Conservation (phyloP, 1,140 invertebrate species). For the Leptonema lineaticorne region DNA sequence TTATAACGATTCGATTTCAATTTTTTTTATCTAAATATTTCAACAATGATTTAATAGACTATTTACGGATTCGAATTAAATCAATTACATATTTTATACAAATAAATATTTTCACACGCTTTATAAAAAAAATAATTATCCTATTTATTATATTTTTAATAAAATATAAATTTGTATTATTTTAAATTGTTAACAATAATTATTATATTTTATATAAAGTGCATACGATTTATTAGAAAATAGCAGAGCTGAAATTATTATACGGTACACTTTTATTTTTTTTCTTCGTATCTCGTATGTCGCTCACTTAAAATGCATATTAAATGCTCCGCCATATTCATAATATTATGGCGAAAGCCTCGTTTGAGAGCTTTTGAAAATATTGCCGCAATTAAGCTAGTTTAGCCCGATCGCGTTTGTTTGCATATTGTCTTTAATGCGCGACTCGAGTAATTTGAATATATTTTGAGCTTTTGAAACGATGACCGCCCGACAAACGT, state of each 20-base stretch:
- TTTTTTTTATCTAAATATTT: neutral
- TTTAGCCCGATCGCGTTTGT: conserved; percentile 11
- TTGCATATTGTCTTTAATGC: conserved; percentile 21
- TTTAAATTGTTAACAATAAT: neutral
- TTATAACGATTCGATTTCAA: too few relatives aligned
- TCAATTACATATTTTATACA: neutral
- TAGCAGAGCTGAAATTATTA: too few relatives aligned
- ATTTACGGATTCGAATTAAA: too few relatives aligned
- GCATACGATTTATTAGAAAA: neutral
- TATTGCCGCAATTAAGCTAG: conserved; percentile 4
- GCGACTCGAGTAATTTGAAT: conserved; percentile 2
- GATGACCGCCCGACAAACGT: neutral
- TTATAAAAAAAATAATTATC: neutral
- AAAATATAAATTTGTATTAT: neutral
- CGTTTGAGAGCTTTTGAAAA: conserved; percentile 17
- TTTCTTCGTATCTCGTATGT: too few relatives aligned
- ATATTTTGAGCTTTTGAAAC: conserved; percentile 2
- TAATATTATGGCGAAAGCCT: neutral
- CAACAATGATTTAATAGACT: too few relatives aligned
- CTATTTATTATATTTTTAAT: neutral
- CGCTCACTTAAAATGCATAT: neutral
- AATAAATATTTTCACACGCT: too few relatives aligned
- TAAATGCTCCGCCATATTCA: neutral
- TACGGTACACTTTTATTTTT: too few relatives aligned
- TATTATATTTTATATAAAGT: neutral